Evolutionary conservation across 92 coral and sea anemone species (phyloP).

Genomic region (Galaxea fascicularis): DNA sequence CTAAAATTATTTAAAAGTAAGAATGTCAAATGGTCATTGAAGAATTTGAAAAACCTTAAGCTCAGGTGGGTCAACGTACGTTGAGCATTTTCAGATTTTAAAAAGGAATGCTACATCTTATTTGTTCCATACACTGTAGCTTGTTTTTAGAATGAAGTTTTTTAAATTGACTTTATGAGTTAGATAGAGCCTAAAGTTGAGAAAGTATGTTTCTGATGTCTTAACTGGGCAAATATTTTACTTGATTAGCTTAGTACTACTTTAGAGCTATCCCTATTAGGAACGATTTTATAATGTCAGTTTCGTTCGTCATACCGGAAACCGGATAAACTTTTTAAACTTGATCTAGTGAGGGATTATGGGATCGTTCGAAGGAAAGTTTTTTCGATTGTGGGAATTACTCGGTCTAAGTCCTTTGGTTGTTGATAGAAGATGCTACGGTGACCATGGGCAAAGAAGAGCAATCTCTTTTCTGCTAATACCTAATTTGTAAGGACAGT

Average conservation of each 20-base stretch:
- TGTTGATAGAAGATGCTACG: no score
- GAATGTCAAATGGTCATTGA: not conserved
- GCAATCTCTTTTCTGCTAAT: not conserved
- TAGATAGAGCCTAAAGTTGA: not conserved
- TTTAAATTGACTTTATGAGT: no score
- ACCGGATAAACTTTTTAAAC: no score
- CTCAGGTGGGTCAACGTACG: not conserved
- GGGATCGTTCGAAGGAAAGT: no score
- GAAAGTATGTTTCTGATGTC: not conserved
- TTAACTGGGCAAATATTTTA: not conserved
- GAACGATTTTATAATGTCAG: no score
- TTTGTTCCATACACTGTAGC: not conserved
- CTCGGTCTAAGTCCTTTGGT: no score
- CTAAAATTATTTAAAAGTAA: slow-evolving; percentile 18
- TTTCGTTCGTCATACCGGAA: no score
- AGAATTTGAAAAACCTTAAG: not conserved
- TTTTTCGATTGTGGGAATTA: no score
- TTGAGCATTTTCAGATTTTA: no score
- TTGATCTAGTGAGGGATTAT: no score
- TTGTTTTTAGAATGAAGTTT: not conserved
- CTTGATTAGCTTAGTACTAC: not conserved
- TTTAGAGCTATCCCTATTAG: no score
- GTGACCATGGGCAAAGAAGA: not conserved
- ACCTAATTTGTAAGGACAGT: not conserved
- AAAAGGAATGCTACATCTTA: not conserved